Evolutionary conservation across 2,888 invertebrate species (phyloP), one percentile per base, ranked within the genome.

Genomic region (Meteorus colon): DNA sequence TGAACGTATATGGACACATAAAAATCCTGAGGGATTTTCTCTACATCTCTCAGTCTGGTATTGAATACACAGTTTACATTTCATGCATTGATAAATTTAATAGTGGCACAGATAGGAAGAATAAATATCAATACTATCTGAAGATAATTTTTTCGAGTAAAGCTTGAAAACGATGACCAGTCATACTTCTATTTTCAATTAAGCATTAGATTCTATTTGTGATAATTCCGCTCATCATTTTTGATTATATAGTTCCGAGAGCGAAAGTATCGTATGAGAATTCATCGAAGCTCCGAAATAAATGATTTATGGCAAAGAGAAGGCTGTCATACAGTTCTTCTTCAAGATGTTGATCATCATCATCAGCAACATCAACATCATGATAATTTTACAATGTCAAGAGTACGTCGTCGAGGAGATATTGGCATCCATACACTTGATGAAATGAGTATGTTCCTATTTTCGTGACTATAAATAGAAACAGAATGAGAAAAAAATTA

Each of bases 341-440:
- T 82, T 10, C 51, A 62, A 34, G 83, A 84, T 76, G 77, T 84
- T 24, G 89, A 79, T 60, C 48, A 69, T 16, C 73, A 82, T 68
- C 72, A 82, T 24, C 29, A 62, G 29, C 82, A 84, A 75, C 76
- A 84, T 24, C 88, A 79, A 51, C 45, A 63, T 12, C 59, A 90
- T 76, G 86, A 89, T 48, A 4, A 59, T 67, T 10, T 73, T 72
- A 75, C 77, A 75, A 77, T 63, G 37, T 81, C 41, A 75, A 82
- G 87, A 77, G 71, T 91, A 78, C 90, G 91, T 79, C 85, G 91
- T 81, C 90, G 94, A 83, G 94, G 94, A 78, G 95, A 95, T 86
- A 94, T 94, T 83, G 93, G 93, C 48, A 90, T 93, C 76, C 91
- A 92, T 79, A 92, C 91, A 71, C 90, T 93, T 66, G 92, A 92